phyloP scores from a whole-genome alignment of 2,113 vertebrate genomes.

The Silurus asotus region DNA sequence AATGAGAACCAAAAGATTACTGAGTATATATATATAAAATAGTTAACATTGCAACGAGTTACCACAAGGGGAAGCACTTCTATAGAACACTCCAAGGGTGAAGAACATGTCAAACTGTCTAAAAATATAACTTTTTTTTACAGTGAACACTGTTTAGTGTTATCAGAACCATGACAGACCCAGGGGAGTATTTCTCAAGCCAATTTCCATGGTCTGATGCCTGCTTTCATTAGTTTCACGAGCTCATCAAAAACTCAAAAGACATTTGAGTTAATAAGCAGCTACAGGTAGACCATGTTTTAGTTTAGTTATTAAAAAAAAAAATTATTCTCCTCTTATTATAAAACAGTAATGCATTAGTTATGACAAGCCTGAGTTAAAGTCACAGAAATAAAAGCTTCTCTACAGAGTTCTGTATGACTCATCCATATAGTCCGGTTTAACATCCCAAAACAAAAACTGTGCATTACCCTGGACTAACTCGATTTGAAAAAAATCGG shows the following conservation, averaged over 20 bases:
- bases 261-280: neutral
- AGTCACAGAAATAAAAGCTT: neutral
- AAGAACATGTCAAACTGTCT: slow-evolving; percentile 22
- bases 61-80: slow-evolving; percentile 21
- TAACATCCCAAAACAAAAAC: slow-evolving; percentile 33
- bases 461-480: neutral
- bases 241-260: neutral
- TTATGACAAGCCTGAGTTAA: neutral
- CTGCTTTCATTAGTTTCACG: neutral
- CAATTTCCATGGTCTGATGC: neutral
- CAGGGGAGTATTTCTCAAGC: neutral
- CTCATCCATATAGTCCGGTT: neutral
- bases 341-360: neutral
- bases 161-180: neutral
- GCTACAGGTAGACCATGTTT: neutral
- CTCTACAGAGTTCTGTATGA: slow-evolving; percentile 13
- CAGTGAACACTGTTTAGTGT: neutral
- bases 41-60: slow-evolving; percentile 4
- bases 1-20: neutral
- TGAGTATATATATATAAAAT: neutral
- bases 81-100: neutral
- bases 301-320: neutral
- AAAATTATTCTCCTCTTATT: too few species aligned
- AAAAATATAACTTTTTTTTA: slow-evolving; percentile 7
- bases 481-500: neutral